Base-by-base conservation (phyloP, 1,140 invertebrate species). In the Trinorchestia longiramus region DNA sequence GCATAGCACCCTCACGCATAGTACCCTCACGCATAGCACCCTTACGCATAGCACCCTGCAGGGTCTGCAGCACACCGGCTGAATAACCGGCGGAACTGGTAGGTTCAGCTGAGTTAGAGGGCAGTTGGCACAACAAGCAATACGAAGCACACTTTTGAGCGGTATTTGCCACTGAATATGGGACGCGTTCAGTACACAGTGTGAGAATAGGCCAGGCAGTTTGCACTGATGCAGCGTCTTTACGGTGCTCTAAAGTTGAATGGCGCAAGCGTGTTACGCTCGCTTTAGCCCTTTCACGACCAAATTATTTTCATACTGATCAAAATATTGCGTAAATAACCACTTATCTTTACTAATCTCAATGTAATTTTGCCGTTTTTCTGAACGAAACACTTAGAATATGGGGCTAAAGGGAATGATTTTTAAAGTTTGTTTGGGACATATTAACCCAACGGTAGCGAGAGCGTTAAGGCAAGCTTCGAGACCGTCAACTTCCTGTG, bases 161-260 rank as follows among this genome's bases (percentile, higher is more conserved):
- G 36, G 62, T 77, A 77, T 77, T 77, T 77, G 15, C 3, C 62
- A 77, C 15, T 23, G 62, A 77, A 77, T 23, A 77, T 77, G 62
- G 28, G 62, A 36, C 62, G 62, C 3, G 62, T 77, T 77, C 62
- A 77, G 62, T 77, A 28, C 62, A 15, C 62, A 77, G 8, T 36
- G 62, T 36, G 62, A 77, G 3, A 36, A 77, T 11, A 77, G 62
- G 62, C 62, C 15, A 36, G 88, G 88, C 3, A 42, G 88, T 90
- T 90, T 90, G 88, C 41, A 90, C 88, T 19, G 88, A 90, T 90
- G 88, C 88, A 42, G 88, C 88, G 88, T 90, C 88, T 90, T 90
- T 90, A 90, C 88, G 88, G 43, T 90, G 88, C 88, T 43, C 88
- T 90, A 90, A 90, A 90, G 41, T 90, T 90, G 88, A 90, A 43